Conservation (phyloP, 2,797 vertebrate genomes). For the Lindbergichthys nudifrons region DNA sequence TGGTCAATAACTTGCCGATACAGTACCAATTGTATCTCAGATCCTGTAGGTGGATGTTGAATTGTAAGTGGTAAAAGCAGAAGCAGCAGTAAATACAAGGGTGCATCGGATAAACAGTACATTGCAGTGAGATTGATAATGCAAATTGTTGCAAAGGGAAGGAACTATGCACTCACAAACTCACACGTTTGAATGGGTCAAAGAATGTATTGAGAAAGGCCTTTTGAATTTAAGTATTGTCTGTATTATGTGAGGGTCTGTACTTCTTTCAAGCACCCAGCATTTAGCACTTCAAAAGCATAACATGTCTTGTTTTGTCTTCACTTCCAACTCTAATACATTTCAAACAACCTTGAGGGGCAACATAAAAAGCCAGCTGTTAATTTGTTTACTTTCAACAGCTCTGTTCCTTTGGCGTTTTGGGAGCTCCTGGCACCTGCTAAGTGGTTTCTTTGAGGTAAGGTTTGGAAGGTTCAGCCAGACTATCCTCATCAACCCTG, state of each 20-base stretch:
- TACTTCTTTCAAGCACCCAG: slow-evolving; percentile 41
- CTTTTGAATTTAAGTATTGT: neutral
- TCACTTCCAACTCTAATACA: slow-evolving; percentile 53
- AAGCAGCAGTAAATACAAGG: neutral
- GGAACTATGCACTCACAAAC: neutral
- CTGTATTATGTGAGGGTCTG: neutral
- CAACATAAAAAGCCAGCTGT: slow-evolving; percentile 65
- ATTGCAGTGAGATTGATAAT: too few relatives aligned
- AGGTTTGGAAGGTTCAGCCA: slow-evolving; percentile 67
- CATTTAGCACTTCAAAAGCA: slow-evolving; percentile 67
- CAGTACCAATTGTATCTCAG: neutral
- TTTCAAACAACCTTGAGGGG: slow-evolving; percentile 40
- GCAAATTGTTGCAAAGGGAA: neutral
- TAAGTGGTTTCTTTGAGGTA: slow-evolving; percentile 50
- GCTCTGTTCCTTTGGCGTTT: slow-evolving; percentile 48
- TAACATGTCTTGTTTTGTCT: slow-evolving; percentile 47
- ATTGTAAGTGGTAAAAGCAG: neutral
- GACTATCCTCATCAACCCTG: slow-evolving; percentile 56
- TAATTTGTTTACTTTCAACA: slow-evolving; percentile 78
- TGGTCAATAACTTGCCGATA: too few relatives aligned
- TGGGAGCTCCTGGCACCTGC: slow-evolving; percentile 68
- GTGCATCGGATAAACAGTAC: neutral
- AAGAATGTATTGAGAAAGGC: slow-evolving; percentile 2
- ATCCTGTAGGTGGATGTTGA: neutral
- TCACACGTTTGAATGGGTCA: neutral